Base-by-base conservation (phyloP, 2,113 vertebrate genomes). In the Anthoscopus minutus region DNA sequence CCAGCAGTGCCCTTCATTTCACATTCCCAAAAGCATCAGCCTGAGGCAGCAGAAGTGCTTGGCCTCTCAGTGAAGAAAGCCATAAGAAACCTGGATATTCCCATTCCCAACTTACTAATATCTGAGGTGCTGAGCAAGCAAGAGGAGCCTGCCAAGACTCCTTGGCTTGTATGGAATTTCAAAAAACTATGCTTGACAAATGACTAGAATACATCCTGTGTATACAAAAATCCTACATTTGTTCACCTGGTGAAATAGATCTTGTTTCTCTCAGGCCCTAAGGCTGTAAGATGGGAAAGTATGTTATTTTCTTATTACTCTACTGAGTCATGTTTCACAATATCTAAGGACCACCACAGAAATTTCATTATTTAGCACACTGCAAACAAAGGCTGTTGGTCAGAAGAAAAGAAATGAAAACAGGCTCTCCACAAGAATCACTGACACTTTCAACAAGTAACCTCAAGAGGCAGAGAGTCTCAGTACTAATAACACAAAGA, bases 281-380 rank as follows among this genome's bases (percentile, higher is more conserved):
- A 86, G 69, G 51, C 44, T 33, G 40, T 66, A 62, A 70, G 40
- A 94, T 48, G 47, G 60, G 35, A 67, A 92, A 81, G 54, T 22
- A 71, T 25, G 69, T 83, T 89, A 92, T 93, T 90, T 92, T 94
- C 65, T 80, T 79, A 78, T 86, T 81, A 48, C 69, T 88, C 64
- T 44, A 24, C 1, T 0, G 37, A 92, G 65, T 77, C 38, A 5
- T 58, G 64, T 93, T 94, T 96, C 90, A 93, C 57, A 64, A 73
- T 83, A 88, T 35, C 67, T 92, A 42, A 90, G 83, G 31, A 96
- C 37, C 51, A 92, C 21, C 80, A 60, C 30, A 61, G 93, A 94
- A 95, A 88, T 92, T 58, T 78, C 73, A 81, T 86, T 92, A 89
- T 81, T 92, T 71, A 57, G 91, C 69, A 86, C 2, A 27, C 67